A percentile compares a stretch with the other conserved stretches of the same genome.
These are phyloP conservation scores for Boloria euphrosyne DNA, from an alignment of 2,888 invertebrate genomes.

Conservation along the genomic window DNA sequence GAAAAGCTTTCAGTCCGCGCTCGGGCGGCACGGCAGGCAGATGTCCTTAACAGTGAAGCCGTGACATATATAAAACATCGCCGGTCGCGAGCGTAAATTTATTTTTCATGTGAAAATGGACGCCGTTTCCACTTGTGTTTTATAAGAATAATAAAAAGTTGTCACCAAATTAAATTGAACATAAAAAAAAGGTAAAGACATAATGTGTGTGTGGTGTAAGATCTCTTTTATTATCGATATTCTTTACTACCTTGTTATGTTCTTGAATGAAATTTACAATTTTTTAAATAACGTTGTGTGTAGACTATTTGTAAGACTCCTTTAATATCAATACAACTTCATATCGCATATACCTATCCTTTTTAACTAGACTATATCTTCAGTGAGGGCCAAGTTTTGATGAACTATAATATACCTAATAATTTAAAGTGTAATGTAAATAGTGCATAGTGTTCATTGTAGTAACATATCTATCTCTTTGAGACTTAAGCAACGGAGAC, in stretches of 20 bases:
- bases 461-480: slow-evolving; percentile 43
- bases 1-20: slow-evolving; percentile 74
- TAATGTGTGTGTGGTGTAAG: slow-evolving; percentile 54
- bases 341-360: slow-evolving; percentile 43
- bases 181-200: slow-evolving; percentile 30
- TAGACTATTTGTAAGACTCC: slow-evolving; percentile 40
- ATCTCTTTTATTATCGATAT: slow-evolving; percentile 53
- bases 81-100: slow-evolving; percentile 39
- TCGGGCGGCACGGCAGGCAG: slow-evolving; percentile 68
- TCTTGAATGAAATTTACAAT: slow-evolving; percentile 22
- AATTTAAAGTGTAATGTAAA: slow-evolving; percentile 41
- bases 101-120: slow-evolving; percentile 34
- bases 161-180: slow-evolving; percentile 18
- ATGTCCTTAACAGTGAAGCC: slow-evolving; percentile 45
- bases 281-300: slow-evolving; percentile 44
- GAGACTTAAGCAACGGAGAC: slow-evolving; percentile 32
- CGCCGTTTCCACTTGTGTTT: slow-evolving; percentile 23
- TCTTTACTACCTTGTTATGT: slow-evolving; percentile 28
- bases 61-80: slow-evolving; percentile 45
- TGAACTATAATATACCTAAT: slow-evolving; percentile 42
- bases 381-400: slow-evolving; percentile 58
- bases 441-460: slow-evolving; percentile 56
- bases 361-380: slow-evolving; percentile 28
- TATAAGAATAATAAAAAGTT: slow-evolving; percentile 21
- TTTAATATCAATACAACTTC: slow-evolving; percentile 55